Base-by-base conservation (phyloP, 2,113 vertebrate genomes). In the Deroptyus accipitrinus region DNA sequence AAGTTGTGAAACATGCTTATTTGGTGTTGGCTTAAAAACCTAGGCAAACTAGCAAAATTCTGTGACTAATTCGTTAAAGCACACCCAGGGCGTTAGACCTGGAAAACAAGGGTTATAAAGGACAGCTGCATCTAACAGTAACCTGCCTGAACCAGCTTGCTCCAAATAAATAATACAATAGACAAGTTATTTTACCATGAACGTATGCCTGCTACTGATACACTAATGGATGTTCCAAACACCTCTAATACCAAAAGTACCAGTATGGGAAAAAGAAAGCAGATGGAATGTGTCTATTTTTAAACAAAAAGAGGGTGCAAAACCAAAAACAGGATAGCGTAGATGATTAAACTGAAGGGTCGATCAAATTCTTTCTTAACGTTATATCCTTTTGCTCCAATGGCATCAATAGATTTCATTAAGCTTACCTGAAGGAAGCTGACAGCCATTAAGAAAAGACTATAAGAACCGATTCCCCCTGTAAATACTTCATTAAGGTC, bases 401-500 rank as follows among this genome's bases (percentile, higher is more conserved):
- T 17, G 8, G 33, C 28, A 82, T 33, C 24, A 18, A 42, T 0
- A 72, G 33, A 46, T 33, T 64, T 44, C 37, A 55, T 4, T 17
- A 4, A 44, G 69, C 98, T 97, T 86, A 99, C 99, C 99, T 99
- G 99, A 94, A 99, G 98, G 93, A 99, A 99, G 97, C 99, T 99
- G 96, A 99, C 99, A 69, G 99, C 99, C 99, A 99, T 99, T 95
- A 99, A 98, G 97, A 99, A 99, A 82, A 99, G 98, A 98, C 99
- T 99, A 63, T 99, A 99, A 94, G 99, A 99, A 83, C 99, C 99
- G 8, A 99, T 99, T 94, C 99, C 99, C 72, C 99, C 99, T 6
- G 99, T 99, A 93, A 99, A 99, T 86, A 99, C 99, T 97, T 99
- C 99, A 79, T 99, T 99, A 84, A 99, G 99, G 92, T 99, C 99